Percentiles rank a stretch among this genome's conserved stretches.
Conservation (phyloP, 2,888 invertebrate species). For the Drosophila borealis region DNA sequence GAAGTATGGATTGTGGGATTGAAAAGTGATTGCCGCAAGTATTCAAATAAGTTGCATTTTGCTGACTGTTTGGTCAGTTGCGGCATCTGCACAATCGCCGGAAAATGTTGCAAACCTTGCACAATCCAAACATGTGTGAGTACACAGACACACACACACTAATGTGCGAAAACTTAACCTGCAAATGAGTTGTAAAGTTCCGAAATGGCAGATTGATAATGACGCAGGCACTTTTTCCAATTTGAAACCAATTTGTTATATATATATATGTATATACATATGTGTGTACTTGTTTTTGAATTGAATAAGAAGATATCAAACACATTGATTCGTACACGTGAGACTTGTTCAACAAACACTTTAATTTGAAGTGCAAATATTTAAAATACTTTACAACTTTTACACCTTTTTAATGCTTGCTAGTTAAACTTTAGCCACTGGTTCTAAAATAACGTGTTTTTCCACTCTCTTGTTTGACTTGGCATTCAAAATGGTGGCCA, state of each 20-base stretch:
- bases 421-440: conserved; percentile 7
- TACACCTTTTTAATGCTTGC: conserved; percentile 4
- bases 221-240: conserved; percentile 24
- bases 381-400: not conserved
- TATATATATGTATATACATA: not conserved
- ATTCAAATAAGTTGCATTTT: conserved; percentile 30
- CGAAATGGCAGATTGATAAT: conserved; percentile 20
- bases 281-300: not conserved
- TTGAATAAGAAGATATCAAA: not conserved
- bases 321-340: not conserved
- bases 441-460: conserved; percentile 21
- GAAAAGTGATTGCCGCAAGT: conserved; percentile 11
- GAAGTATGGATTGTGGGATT: conserved; percentile 1
- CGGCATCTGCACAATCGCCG: conserved; percentile 35
- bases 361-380: not conserved
- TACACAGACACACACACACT: not conserved
- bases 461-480: conserved; percentile 25
- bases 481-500: conserved; percentile 14
- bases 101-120: conserved; percentile 39
- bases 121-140: conserved; percentile 13
- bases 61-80: conserved; percentile 27
- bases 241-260: not conserved
- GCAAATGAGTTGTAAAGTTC: conserved; percentile 17
- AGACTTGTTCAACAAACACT: not conserved
- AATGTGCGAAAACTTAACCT: conserved; percentile 12